phyloP scores from a whole-genome alignment of 1,140 invertebrate species.

The Drosophila pallidifrons region DNA sequence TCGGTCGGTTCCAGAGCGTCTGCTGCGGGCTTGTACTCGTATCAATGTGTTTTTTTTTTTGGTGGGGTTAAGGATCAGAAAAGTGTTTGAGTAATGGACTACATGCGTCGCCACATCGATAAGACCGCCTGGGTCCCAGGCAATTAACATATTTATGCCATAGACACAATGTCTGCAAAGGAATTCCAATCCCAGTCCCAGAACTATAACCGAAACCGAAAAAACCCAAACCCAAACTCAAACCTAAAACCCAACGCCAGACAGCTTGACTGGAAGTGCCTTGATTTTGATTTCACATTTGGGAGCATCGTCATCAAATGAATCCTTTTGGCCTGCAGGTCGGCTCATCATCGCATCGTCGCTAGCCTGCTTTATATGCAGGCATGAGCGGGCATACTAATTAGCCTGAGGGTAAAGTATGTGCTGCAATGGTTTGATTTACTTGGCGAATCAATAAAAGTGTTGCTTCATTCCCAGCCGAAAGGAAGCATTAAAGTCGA shows the following conservation, averaged over 20 bases:
- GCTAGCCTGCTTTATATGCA: constrained; percentile 67
- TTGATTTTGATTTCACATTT: constrained; percentile 57
- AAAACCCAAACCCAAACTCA: neutral
- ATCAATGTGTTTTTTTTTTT: neutral
- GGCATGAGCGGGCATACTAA: constrained; percentile 80
- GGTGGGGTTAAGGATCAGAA: constrained; percentile 70
- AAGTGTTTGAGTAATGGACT: constrained; percentile 66
- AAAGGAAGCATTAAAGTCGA: constrained; percentile 69
- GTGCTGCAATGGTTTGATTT: constrained; percentile 68
- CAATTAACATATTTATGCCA: constrained; percentile 77
- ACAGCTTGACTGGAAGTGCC: constrained; percentile 68
- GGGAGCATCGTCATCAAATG: constrained; percentile 33
- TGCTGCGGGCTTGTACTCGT: constrained; percentile 50
- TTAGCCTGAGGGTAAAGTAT: constrained; percentile 57
- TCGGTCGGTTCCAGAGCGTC: constrained; percentile 47
- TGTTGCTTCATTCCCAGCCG: constrained; percentile 28
- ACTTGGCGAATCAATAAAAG: constrained; percentile 53
- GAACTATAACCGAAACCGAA: constrained; percentile 4
- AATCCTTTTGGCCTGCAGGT: constrained; percentile 64
- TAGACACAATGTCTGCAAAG: constrained; percentile 72
- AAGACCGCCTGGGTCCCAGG: constrained; percentile 49
- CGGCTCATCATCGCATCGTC: constrained; percentile 60
- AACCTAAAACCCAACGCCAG: constrained; percentile 31
- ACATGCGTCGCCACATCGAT: constrained; percentile 64
- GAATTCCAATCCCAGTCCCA: constrained; percentile 25